Evolutionary conservation across 2,113 vertebrate genomes (phyloP), one percentile per base, ranked within the genome.

Genomic region (Ammodytes marinus): DNA sequence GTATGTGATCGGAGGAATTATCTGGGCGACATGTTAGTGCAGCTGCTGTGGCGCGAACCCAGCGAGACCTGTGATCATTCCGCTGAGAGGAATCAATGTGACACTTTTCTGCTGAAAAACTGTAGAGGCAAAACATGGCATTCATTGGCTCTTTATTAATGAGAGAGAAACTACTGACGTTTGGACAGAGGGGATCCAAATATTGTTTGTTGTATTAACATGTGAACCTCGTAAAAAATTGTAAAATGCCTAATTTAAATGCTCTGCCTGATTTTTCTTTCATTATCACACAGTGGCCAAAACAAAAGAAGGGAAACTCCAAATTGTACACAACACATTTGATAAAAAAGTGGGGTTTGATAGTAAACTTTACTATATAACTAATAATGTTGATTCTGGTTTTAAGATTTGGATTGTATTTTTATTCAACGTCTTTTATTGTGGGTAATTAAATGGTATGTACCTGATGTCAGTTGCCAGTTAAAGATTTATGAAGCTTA

Each of bases 21-120:
- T 64, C n/a, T 45, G 61, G 35, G 39, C 12, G 12, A 39, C 58
- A 82, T 12, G 14, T 66, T 52, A 50, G 4, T 66, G 57, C 17
- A 52, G 53, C 66, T 70, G 64, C 70, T 68, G 40, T 19, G 9
- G 61, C 37, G 15, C 50, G 57, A 63, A 19, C 49, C 64, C 40
- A 63, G 5, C 17, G 3, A 39, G 17, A 59, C 73, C 3, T 67
- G 8, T 47, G 17, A 60, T 52, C 13, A 5, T 6, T 47, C 11
- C 55, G 59, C 19, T 9, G 49, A 69, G 50, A 67, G 11, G 3
- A 60, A 66, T 54, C 46, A 5, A 39, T 45, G 4, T 57, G 43
- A 61, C 12, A 17, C 37, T 54, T 54, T 27, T 15, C 8, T 27
- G 5, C n/a, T n/a, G 6, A 35, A 75, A 55, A 77, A 53, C 12